A percentile compares a stretch with the other conserved stretches of the same genome.
Conservation (phyloP, 2,888 invertebrate genomes). For the Elmis aenea region DNA sequence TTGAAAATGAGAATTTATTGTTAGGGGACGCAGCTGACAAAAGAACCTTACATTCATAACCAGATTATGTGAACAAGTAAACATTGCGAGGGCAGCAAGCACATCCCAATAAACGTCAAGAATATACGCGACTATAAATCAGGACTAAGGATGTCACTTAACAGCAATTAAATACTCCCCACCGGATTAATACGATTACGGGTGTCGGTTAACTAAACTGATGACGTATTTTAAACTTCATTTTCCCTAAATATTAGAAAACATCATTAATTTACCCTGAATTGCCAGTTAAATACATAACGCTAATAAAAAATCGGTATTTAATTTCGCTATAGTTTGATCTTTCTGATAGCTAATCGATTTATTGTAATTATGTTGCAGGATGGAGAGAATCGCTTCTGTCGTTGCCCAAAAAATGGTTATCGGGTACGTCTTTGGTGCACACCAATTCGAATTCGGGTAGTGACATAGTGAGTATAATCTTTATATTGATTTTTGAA, state of each 20-base stretch:
- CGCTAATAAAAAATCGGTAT: too few relatives aligned
- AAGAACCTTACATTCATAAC: constrained; percentile 28
- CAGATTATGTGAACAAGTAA: constrained; percentile 30
- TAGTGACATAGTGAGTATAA: constrained; percentile 39
- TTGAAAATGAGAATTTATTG: background rate
- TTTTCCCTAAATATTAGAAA: constrained; percentile 12
- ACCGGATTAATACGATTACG: constrained; percentile 34
- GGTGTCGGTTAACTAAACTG: constrained; percentile 20
- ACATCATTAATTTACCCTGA: constrained; percentile 27
- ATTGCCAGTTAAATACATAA: too few relatives aligned
- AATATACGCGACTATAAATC: constrained; percentile 26
- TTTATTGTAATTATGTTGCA: too few relatives aligned
- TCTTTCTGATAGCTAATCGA: too few relatives aligned
- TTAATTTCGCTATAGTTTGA: too few relatives aligned
- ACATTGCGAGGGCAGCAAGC: constrained; percentile 28
- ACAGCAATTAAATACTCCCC: constrained; percentile 34
- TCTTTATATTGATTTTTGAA: too few relatives aligned
- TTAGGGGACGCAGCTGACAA: constrained; percentile 23
- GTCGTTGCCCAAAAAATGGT: constrained; percentile 67
- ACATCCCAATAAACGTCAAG: constrained; percentile 34
- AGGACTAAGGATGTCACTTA: constrained; percentile 32
- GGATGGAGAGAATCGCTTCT: constrained; percentile 72
- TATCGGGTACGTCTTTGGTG: constrained; percentile 53
- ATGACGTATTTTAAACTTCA: constrained; percentile 18
- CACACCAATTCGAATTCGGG: constrained; percentile 40